Percentiles rank a stretch among this genome's conserved stretches.
phyloP scores from a whole-genome alignment of 35 echinoderm and acorn worm genomes.

The Apostichopus californicus region DNA sequence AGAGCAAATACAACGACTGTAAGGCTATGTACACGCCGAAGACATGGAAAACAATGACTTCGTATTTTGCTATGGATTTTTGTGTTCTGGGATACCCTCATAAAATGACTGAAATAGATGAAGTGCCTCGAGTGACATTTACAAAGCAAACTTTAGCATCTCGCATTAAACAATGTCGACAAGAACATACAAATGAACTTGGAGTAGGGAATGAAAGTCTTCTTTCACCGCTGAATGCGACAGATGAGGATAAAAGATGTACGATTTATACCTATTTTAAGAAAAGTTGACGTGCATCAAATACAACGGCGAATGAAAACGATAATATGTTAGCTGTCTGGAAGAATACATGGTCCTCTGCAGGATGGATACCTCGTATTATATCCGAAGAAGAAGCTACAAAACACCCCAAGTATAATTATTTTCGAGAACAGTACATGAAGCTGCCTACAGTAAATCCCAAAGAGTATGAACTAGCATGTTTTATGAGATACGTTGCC shows the following conservation, averaged over 20 bases:
- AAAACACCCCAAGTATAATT: background rate
- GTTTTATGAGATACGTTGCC: conserved; percentile 36
- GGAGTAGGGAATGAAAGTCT: background rate
- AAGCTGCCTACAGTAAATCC: background rate
- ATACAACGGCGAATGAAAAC: background rate
- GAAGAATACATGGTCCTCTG: conserved; percentile 1
- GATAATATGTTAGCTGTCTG: background rate
- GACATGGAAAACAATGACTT: background rate
- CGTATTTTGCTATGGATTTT: conserved; percentile 18
- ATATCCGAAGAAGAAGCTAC: conserved; percentile 1
- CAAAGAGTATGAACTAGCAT: conserved; percentile 27
- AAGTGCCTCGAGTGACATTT: background rate
- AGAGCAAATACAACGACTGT: background rate
- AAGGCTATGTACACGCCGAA: conserved; percentile 11
- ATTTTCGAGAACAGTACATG: background rate
- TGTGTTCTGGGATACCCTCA: conserved; percentile 26
- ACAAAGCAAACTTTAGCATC: background rate
- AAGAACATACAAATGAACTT: background rate
- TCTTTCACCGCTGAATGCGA: too few relatives aligned
- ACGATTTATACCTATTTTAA: conserved; percentile 13
- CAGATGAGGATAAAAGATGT: background rate
- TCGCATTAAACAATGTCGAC: background rate
- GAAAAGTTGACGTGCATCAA: background rate
- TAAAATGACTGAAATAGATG: background rate
- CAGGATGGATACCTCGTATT: conserved; percentile 12